Evolutionary conservation across 2,888 invertebrate genomes (phyloP).

Genomic region (Orchesellides sinensis): DNA sequence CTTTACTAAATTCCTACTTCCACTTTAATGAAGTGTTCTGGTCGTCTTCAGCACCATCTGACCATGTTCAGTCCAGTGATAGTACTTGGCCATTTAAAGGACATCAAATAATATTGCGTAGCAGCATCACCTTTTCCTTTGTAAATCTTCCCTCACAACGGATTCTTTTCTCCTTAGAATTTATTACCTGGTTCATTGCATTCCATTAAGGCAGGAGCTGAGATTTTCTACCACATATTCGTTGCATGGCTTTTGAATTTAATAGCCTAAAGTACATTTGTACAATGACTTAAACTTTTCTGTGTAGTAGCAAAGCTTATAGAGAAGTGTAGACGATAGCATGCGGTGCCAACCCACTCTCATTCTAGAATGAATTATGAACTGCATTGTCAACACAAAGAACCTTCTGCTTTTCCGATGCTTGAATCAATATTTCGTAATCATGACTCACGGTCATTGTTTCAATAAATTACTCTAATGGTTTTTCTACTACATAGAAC

Average conservation of each 20-base stretch:
- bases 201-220: constrained; percentile 23
- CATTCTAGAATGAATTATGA: constrained; percentile 12
- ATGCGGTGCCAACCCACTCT: not conserved
- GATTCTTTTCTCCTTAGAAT: constrained; percentile 8
- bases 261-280: not conserved
- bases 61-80: no score
- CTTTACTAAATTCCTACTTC: not conserved
- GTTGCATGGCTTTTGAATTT: not conserved
- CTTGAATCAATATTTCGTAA: constrained; percentile 43
- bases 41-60: no score
- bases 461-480: constrained; percentile 42
- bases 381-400: constrained; percentile 26
- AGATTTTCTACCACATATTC: constrained; percentile 24
- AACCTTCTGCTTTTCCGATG: not conserved
- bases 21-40: not conserved
- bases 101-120: no score
- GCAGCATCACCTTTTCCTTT: no score
- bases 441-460: constrained; percentile 51
- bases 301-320: not conserved
- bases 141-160: no score
- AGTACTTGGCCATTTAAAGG: no score
- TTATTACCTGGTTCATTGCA: constrained; percentile 38
- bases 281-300: not conserved
- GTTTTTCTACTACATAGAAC: not conserved
- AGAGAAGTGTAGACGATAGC: not conserved